Percentiles rank a stretch among this genome's conserved stretches.
Evolutionary conservation across 2,113 vertebrate genomes (phyloP).

Genomic region (rabbit (Oryctolagus cuniculus)): DNA sequence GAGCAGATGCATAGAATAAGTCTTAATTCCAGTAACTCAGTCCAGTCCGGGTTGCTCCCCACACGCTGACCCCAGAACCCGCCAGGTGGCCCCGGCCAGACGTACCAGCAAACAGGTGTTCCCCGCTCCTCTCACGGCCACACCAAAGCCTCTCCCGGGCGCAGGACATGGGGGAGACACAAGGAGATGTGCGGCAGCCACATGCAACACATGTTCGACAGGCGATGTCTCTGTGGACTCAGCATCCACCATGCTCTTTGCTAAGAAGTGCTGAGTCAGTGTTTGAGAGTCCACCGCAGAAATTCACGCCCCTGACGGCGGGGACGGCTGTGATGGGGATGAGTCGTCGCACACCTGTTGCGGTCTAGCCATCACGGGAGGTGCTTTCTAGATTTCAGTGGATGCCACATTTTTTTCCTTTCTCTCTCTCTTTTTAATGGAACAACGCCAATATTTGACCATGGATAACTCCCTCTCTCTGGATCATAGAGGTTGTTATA

Average conservation of each 20-base stretch:
- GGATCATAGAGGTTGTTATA: neutral
- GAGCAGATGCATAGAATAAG: no score
- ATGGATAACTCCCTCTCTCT: neutral
- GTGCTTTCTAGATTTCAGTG: neutral
- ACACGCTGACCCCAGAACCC: neutral
- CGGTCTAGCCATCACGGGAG: neutral
- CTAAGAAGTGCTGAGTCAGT: neutral
- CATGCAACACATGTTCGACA: neutral
- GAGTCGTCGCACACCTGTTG: neutral
- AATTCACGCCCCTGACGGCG: neutral
- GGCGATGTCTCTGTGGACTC: neutral
- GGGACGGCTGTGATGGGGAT: neutral
- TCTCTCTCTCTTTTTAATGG: neutral
- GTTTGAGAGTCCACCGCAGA: neutral
- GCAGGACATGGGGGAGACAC: neutral
- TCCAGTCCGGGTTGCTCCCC: no score
- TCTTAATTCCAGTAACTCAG: no score
- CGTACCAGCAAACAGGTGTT: no score
- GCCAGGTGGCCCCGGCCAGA: neutral
- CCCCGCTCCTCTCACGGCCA: neutral
- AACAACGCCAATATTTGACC: neutral
- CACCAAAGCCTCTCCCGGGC: neutral
- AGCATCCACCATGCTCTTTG: neutral
- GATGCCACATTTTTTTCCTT: neutral
- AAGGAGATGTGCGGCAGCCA: neutral